Evolutionary conservation across 2,113 vertebrate genomes (phyloP), one percentile per base, ranked within the genome.

Genomic region (Tychaedon coryphoeus): DNA sequence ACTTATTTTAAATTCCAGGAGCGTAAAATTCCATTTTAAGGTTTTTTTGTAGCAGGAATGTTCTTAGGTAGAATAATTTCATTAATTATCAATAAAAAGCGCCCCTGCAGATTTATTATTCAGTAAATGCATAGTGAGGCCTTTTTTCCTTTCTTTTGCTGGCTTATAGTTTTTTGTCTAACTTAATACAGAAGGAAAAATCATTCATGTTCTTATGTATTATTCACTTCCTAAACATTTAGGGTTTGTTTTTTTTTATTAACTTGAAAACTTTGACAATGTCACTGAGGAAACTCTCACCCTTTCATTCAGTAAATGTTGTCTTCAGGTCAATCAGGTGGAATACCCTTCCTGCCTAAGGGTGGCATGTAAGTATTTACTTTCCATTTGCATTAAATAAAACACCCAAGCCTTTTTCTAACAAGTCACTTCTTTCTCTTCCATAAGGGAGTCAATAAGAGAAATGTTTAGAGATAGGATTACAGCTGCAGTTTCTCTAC

Each of bases 71-170:
- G 64, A 91, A 87, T 85, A 92, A 93, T 92, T 70, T 90, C 71
- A 95, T 88, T 92, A 93, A 85, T 95, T 95, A 88, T 95, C 94
- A 95, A 73, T 83, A 88, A 88, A 71, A 86, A 92, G 29, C 28
- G 95, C 42, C 61, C 42, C 64, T 86, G 71, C 20, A 70, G 58
- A 88, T 92, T 93, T 88, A 92, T 90, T 94, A 90, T 88, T 86
- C 86, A 77, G 67, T 54, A 83, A 92, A 90, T 51, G 67, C 34
- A 29, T 70, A 70, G 45, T 42, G 57, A 95, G 92, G 25, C 7
- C 34, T 88, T 87, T 95, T 85, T 86, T 36, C 65, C 65, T 75
- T 81, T 56, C 58, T 84, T 81, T 74, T 64, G 5, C 33, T 34
- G 62, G 45, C 14, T 88, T 90, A 47, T 9, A 58, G 20, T 14